These are phyloP conservation scores for Nanorana parkeri DNA, from an alignment of 2,113 vertebrate genomes.

Conservation along the genomic window DNA sequence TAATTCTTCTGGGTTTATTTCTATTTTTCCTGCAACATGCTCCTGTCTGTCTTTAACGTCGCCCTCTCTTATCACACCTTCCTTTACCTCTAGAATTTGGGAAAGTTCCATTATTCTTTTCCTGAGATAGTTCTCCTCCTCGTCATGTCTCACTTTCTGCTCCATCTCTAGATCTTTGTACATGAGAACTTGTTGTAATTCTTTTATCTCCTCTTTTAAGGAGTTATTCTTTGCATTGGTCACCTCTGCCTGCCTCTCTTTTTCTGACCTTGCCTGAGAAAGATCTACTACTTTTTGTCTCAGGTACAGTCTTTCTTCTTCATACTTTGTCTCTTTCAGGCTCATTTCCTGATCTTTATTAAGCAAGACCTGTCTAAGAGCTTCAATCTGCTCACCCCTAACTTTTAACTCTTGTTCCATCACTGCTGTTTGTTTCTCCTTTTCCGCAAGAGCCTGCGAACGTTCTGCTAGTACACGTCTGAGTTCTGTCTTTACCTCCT, in stretches of 20 bases:
- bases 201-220: background rate
- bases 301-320: slow-evolving; percentile 14
- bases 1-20: background rate
- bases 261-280: background rate
- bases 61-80: background rate
- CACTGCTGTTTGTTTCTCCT: background rate
- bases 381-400: background rate
- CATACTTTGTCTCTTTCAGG: background rate
- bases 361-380: background rate
- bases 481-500: background rate
- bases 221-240: background rate
- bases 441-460: slow-evolving; percentile 2
- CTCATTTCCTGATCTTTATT: background rate
- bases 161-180: background rate
- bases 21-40: background rate
- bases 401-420: background rate
- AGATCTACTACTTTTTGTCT: background rate
- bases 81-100: background rate
- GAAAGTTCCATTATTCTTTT: background rate
- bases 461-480: slow-evolving; percentile 15
- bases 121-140: background rate
- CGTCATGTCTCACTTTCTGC: background rate
- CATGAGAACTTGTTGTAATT: slow-evolving; percentile 1
- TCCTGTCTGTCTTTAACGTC: background rate
- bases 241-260: background rate